Percentiles rank a stretch among this genome's conserved stretches.
Evolutionary conservation across 35 echinoderm and acorn worm species (phyloP).

Genomic region (Apostichopus japonicus): DNA sequence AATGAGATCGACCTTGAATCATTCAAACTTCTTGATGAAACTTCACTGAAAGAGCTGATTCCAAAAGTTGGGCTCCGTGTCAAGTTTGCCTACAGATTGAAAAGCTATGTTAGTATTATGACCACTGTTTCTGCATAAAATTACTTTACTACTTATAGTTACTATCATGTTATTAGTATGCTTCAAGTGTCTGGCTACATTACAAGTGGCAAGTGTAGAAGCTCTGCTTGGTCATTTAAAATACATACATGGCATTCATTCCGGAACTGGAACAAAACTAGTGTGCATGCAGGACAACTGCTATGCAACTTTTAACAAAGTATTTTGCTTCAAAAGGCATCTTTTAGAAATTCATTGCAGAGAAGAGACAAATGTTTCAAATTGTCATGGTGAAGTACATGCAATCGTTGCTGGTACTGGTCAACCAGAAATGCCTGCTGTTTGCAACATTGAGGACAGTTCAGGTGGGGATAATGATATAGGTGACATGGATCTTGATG

Average conservation of each 20-base stretch:
- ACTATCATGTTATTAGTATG: neutral
- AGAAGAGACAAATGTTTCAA: neutral
- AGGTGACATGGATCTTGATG: constrained; percentile 5
- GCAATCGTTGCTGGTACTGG: too few species aligned
- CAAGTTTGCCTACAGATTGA: neutral
- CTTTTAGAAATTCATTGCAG: neutral
- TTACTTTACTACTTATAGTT: too few species aligned
- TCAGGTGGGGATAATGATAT: neutral
- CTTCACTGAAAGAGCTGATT: constrained; percentile 13
- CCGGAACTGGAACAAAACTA: constrained; percentile 13
- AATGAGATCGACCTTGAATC: constrained; percentile 9
- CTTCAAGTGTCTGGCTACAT: constrained; percentile 23
- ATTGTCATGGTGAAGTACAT: too few species aligned
- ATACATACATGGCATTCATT: constrained; percentile 37
- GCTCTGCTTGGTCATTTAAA: neutral
- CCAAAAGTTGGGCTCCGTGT: constrained; percentile 22
- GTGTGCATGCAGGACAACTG: constrained; percentile 18
- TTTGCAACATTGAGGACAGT: too few species aligned
- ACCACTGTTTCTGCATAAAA: too few species aligned
- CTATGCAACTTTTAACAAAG: neutral
- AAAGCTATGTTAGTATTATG: neutral
- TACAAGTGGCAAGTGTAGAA: neutral
- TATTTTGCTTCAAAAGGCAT: constrained; percentile 5
- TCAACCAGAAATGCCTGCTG: too few species aligned
- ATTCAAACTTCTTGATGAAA: neutral